A percentile compares a stretch with the other conserved stretches of the same genome.
These are phyloP conservation scores for Pseudobourletiella spinata DNA, from an alignment of 1,140 invertebrate genomes.

Conservation along the genomic window DNA sequence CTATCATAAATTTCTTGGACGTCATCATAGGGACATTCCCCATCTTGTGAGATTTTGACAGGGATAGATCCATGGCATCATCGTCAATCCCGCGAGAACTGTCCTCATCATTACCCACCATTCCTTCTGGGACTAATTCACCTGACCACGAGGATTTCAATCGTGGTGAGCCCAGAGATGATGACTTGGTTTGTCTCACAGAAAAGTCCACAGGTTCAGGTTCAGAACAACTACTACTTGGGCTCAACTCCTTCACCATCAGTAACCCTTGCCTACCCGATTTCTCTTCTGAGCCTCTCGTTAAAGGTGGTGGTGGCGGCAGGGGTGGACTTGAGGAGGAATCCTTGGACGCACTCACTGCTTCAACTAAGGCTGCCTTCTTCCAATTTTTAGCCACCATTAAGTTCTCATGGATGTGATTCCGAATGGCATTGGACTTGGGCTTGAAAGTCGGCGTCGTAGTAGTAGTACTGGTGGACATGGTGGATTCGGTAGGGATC, in stretches of 20 bases:
- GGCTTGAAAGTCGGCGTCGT: not conserved
- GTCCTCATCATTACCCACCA: not conserved
- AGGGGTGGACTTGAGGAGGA: no score
- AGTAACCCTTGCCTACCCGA: not conserved
- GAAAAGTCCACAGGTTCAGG: not conserved
- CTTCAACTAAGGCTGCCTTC: no score
- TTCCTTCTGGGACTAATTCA: no score
- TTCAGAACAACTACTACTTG: not conserved
- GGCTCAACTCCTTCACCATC: not conserved
- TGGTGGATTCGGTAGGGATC: no score
- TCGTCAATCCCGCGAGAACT: not conserved
- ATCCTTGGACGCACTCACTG: not conserved
- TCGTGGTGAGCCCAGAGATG: not conserved
- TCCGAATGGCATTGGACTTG: not conserved
- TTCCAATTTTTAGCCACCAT: no score
- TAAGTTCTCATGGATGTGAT: not conserved
- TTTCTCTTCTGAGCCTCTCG: no score
- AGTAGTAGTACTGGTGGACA: no score
- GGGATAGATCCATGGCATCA: constrained; percentile 10
- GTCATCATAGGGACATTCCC: no score
- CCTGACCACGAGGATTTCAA: no score
- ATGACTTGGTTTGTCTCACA: not conserved
- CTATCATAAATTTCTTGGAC: constrained; percentile 27
- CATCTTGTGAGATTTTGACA: not conserved
- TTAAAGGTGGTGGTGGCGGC: no score